These are phyloP conservation scores for Scelioninae gen. 2 DNA, from an alignment of 2,888 invertebrate genomes.

Conservation along the genomic window DNA sequence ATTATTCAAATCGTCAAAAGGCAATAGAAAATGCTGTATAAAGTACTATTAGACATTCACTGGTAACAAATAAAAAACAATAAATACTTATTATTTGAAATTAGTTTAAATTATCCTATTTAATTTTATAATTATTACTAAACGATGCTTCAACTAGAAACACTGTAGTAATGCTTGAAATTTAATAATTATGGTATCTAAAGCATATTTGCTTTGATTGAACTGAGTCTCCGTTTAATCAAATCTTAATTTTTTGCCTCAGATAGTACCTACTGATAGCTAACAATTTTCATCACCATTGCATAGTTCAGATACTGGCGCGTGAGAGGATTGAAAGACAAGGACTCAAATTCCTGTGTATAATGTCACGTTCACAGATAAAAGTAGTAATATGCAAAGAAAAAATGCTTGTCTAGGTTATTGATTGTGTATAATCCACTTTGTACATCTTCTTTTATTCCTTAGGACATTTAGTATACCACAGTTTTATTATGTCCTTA, in stretches of 20 bases:
- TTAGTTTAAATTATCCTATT: not conserved
- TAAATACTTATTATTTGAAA: too few species aligned
- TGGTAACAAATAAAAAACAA: too few species aligned
- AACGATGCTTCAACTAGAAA: not conserved
- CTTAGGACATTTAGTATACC: not conserved
- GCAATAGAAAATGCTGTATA: too few species aligned
- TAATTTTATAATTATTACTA: not conserved
- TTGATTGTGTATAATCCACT: constrained; percentile 14
- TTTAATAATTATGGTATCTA: constrained; percentile 39
- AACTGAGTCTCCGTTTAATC: constrained; percentile 41
- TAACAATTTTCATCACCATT: constrained; percentile 53
- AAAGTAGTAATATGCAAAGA: constrained; percentile 40
- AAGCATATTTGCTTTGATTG: constrained; percentile 54
- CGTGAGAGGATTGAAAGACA: constrained; percentile 47
- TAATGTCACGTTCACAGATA: constrained; percentile 44
- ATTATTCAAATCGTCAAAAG: too few species aligned
- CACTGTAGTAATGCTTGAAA: constrained; percentile 27
- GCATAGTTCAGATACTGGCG: constrained; percentile 51
- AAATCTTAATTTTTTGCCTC: constrained; percentile 50
- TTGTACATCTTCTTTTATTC: not conserved
- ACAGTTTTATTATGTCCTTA: not conserved
- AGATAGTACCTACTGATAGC: constrained; percentile 39
- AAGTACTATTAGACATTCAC: too few species aligned
- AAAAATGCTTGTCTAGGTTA: constrained; percentile 41
- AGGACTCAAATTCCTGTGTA: constrained; percentile 48